A percentile compares a stretch with the other conserved stretches of the same genome.
These are phyloP conservation scores for Tokudaia muenninki DNA, from an alignment of 2,797 vertebrate genomes.

Conservation along the genomic window DNA sequence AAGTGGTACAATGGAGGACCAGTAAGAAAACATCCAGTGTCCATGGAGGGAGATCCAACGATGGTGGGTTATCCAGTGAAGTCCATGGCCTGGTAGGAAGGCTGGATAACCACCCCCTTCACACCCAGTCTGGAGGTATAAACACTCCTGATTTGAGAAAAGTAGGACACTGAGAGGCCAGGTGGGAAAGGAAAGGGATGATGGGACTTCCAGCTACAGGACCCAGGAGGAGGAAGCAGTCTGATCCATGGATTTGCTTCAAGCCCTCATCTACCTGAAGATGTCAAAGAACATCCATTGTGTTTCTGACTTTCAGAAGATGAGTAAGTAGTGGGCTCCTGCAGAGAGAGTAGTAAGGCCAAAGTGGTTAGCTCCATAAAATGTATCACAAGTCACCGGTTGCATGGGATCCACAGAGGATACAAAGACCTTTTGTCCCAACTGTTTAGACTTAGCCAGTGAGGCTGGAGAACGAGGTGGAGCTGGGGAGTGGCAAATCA, in stretches of 20 bases:
- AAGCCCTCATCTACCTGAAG: neutral
- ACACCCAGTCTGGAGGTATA: neutral
- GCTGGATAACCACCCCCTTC: neutral
- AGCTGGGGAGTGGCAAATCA: slow-evolving; percentile 54
- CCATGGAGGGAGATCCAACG: neutral
- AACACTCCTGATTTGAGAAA: neutral
- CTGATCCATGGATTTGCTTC: neutral
- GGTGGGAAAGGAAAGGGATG: neutral
- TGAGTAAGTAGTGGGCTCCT: neutral
- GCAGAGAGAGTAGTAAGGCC: neutral
- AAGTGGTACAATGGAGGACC: neutral
- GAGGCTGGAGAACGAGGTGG: slow-evolving; percentile 22
- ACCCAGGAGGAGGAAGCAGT: neutral
- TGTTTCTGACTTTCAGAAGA: neutral
- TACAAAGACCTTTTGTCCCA: neutral
- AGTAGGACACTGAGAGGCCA: neutral
- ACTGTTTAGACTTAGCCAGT: neutral
- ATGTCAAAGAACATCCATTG: neutral
- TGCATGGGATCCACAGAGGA: neutral
- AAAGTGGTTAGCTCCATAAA: neutral
- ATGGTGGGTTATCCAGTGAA: neutral
- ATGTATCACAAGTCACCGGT: neutral
- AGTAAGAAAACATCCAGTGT: neutral
- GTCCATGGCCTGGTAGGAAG: neutral
- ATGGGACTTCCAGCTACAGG: neutral